phyloP scores from a whole-genome alignment of 2,888 invertebrate genomes.

The Drosophila paramelanica region DNA sequence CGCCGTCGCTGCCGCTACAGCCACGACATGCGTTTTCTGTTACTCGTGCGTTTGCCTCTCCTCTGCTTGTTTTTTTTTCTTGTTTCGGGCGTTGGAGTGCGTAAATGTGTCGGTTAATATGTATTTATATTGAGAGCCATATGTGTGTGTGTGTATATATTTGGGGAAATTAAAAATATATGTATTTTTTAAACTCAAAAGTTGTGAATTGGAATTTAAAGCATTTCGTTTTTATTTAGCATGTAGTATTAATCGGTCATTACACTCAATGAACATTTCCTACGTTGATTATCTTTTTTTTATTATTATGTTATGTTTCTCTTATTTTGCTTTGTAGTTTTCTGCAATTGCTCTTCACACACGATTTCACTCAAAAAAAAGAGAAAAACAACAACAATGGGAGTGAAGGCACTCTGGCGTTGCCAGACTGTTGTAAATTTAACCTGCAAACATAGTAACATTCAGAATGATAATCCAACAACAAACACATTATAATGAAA shows the following conservation, averaged over 20 bases:
- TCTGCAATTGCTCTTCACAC: constrained; percentile 58
- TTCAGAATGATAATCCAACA: constrained; percentile 31
- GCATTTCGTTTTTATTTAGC: constrained; percentile 12
- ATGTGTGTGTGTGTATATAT: not conserved
- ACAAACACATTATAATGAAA: constrained; percentile 13
- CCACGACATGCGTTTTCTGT: constrained; percentile 46
- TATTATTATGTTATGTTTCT: constrained; percentile 51
- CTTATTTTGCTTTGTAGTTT: constrained; percentile 51
- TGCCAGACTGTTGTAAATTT: constrained; percentile 59
- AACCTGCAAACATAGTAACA: constrained; percentile 50
- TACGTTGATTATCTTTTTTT: constrained; percentile 40
- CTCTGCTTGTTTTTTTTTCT: constrained; percentile 41
- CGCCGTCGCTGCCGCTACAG: constrained; percentile 37
- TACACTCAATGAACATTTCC: constrained; percentile 48
- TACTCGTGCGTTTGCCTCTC: constrained; percentile 41
- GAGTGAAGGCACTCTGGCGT: constrained; percentile 42
- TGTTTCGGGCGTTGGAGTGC: constrained; percentile 47
- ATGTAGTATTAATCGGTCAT: constrained; percentile 36
- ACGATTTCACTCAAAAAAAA: constrained; percentile 64
- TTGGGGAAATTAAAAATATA: constrained; percentile 45
- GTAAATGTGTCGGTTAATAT: constrained; percentile 4
- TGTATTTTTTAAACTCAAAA: constrained; percentile 34
- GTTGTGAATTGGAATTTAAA: constrained; percentile 24
- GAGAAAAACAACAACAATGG: constrained; percentile 27
- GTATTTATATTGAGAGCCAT: not conserved